phyloP scores from a whole-genome alignment of 2,888 invertebrate species.

The Trachelus tabidus region DNA sequence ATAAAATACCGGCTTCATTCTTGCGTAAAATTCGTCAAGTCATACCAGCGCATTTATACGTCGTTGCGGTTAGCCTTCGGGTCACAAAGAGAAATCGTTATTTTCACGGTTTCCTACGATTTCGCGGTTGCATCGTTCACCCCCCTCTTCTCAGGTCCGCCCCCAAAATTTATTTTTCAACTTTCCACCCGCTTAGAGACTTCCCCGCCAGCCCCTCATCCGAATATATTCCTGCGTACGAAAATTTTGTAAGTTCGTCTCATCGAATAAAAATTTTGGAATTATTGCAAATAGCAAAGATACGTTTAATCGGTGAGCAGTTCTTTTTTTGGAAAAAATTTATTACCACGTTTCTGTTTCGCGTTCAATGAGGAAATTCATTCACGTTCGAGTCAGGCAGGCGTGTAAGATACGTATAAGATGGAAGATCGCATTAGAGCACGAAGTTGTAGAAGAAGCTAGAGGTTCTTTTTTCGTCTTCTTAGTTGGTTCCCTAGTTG shows the following conservation, averaged over 20 bases:
- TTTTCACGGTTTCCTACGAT: conserved; percentile 58
- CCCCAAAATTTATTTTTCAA: conserved; percentile 17
- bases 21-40: conserved; percentile 33
- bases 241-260: background rate
- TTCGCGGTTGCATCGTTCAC: conserved; percentile 53
- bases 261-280: background rate
- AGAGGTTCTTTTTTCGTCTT: conserved; percentile 27
- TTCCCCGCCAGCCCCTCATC: conserved; percentile 17
- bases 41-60: conserved; percentile 35
- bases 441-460: background rate
- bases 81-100: conserved; percentile 57
- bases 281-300: background rate
- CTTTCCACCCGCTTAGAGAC: conserved; percentile 5
- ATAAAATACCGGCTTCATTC: conserved; percentile 52
- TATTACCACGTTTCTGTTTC: background rate
- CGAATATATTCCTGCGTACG: background rate
- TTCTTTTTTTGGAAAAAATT: background rate
- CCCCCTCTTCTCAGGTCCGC: conserved; percentile 19
- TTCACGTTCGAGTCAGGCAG: background rate
- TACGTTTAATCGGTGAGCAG: accelerated
- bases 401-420: background rate
- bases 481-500: conserved; percentile 17
- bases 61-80: conserved; percentile 33
- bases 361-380: background rate
- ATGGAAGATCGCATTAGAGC: conserved; percentile 45